phyloP scores from a whole-genome alignment of 2,888 invertebrate species.

The Tupiocoris notatus region DNA sequence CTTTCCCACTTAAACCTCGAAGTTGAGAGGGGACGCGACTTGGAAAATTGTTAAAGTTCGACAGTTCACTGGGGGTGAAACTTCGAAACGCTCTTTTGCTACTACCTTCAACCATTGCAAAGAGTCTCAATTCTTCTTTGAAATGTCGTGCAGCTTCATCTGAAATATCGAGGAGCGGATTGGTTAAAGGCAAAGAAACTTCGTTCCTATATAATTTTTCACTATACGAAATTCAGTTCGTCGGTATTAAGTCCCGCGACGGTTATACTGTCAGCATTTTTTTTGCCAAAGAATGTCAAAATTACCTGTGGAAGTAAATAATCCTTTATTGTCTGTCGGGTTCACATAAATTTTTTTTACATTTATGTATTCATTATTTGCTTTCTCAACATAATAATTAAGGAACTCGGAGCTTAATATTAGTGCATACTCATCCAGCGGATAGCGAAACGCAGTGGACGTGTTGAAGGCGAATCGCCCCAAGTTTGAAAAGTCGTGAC shows the following conservation, averaged over 20 bases:
- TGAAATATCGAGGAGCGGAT: not conserved
- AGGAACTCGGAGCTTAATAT: no score
- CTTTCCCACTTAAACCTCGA: not conserved
- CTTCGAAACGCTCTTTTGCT: conserved; percentile 10
- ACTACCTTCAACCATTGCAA: not conserved
- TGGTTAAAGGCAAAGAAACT: no score
- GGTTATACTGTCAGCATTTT: no score
- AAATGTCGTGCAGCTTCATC: not conserved
- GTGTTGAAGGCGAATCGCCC: not conserved
- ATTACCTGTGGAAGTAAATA: no score
- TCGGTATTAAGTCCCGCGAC: no score
- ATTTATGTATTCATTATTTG: no score
- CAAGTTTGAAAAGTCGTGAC: conserved; percentile 6
- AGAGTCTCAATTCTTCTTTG: not conserved
- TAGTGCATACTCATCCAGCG: not conserved
- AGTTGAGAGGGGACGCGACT: not conserved
- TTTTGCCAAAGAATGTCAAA: no score
- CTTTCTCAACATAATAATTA: no score
- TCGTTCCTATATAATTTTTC: no score
- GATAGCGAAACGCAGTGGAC: conserved; percentile 28
- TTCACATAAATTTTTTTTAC: no score
- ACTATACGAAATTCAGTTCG: no score
- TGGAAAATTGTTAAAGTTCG: conserved; percentile 18
- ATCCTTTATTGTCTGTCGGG: no score
- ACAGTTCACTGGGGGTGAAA: conserved; percentile 10